Percentiles rank a stretch among this genome's conserved stretches.
These are phyloP conservation scores for Boulengeromyrus knoepffleri DNA, from an alignment of 2,113 vertebrate genomes.

Conservation along the genomic window DNA sequence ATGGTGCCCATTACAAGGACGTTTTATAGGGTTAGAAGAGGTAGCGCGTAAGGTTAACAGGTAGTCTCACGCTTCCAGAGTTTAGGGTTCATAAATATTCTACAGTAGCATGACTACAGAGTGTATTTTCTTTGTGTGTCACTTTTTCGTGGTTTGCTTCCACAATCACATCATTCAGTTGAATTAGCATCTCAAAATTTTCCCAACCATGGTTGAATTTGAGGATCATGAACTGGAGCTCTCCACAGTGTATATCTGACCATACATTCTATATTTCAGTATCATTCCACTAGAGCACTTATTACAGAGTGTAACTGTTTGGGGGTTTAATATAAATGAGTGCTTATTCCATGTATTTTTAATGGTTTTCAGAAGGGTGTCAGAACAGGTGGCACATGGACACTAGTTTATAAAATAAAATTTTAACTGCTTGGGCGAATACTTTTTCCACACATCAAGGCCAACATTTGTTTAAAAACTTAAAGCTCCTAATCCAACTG, in stretches of 20 bases:
- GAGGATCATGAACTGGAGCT: neutral
- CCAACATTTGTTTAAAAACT: neutral
- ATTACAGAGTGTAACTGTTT: neutral
- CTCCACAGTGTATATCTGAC: neutral
- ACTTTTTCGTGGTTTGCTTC: neutral
- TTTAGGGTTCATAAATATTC: neutral
- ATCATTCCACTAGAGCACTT: neutral
- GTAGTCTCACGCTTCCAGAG: neutral
- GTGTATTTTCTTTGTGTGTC: neutral
- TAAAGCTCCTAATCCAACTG: neutral
- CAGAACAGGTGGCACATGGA: neutral
- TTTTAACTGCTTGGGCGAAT: neutral
- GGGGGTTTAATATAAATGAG: neutral
- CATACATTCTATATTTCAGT: neutral
- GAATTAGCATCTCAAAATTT: neutral
- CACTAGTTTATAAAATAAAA: neutral
- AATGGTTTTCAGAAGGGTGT: neutral
- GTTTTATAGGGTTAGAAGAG: neutral
- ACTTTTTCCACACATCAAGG: neutral
- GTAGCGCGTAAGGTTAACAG: neutral
- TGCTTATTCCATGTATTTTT: neutral
- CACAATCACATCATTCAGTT: neutral
- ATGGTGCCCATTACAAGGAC: neutral
- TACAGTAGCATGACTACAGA: neutral
- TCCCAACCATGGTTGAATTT: neutral